Percentiles rank a stretch among this genome's conserved stretches.
Conservation (phyloP, 2,113 vertebrate genomes). For the Balaenoptera acutorostrata region DNA sequence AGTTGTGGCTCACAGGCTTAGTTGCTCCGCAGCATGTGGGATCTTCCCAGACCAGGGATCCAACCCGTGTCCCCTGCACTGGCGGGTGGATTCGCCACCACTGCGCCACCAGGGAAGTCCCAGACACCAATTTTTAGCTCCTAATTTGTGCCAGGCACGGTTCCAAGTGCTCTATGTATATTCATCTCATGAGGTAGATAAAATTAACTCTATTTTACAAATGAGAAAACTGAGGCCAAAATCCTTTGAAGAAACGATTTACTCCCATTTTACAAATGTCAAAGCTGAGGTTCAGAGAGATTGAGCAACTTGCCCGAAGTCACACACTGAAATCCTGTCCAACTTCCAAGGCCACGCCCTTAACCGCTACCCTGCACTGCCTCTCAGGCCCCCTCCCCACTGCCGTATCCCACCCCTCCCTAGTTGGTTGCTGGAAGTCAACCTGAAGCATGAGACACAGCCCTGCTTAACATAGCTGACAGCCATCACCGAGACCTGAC, state of each 20-base stretch:
- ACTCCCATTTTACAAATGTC: not conserved
- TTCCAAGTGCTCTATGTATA: not conserved
- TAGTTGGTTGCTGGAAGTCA: not conserved
- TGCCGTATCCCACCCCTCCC: not conserved
- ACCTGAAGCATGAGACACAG: accelerated
- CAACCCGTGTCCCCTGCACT: no score
- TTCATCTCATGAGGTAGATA: not conserved
- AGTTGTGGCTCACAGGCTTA: no score
- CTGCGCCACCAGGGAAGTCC: no score
- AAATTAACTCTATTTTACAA: not conserved
- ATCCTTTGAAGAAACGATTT: not conserved
- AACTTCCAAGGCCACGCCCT: not conserved
- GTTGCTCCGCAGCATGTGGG: no score
- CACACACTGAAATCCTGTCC: not conserved
- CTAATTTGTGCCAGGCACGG: not conserved
- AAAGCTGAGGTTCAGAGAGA: not conserved
- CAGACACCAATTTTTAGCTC: not conserved
- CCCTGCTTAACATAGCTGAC: not conserved
- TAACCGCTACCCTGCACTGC: accelerated
- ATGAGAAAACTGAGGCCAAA: not conserved
- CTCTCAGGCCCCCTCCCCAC: not conserved
- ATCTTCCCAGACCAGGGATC: no score
- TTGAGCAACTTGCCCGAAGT: not conserved
- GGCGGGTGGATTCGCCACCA: no score
- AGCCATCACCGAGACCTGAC: not conserved